Conservation (phyloP, 1,140 invertebrate genomes). For the Brachionus koreanus region DNA sequence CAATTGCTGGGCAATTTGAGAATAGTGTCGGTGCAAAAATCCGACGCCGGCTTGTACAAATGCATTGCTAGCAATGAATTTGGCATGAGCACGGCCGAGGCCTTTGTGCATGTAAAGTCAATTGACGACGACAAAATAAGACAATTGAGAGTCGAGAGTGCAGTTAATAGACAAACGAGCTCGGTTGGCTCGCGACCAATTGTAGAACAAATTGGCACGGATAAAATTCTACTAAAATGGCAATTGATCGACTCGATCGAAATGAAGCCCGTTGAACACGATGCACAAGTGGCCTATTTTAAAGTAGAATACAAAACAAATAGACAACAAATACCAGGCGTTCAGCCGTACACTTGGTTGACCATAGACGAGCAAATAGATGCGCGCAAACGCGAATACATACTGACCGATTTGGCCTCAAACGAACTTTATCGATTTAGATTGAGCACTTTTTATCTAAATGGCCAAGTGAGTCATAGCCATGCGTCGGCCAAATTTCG, state of each 20-base stretch:
- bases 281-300: not conserved
- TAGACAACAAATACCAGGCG: slow-evolving; percentile 13
- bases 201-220: not conserved
- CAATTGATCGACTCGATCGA: slow-evolving; percentile 29
- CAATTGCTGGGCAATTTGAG: slow-evolving; percentile 38
- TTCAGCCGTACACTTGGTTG: not conserved
- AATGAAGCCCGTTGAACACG: not conserved
- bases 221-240: slow-evolving; percentile 43
- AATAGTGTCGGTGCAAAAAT: slow-evolving; percentile 40
- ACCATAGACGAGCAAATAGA: slow-evolving; percentile 42
- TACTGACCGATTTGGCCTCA: not conserved
- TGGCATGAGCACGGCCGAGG: slow-evolving; percentile 34
- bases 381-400: slow-evolving; percentile 21
- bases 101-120: slow-evolving; percentile 36
- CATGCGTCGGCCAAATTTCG: slow-evolving; percentile 15
- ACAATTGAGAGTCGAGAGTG: slow-evolving; percentile 63
- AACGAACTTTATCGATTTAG: not conserved
- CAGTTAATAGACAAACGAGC: not conserved
- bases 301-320: slow-evolving; percentile 27
- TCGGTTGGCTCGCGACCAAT: not conserved
- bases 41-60: slow-evolving; percentile 45
- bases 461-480: not conserved
- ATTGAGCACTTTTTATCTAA: not conserved
- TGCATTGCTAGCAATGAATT: slow-evolving; percentile 44
- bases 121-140: slow-evolving; percentile 7